Base-by-base conservation (phyloP, 2,888 invertebrate species). In the Trileptium ribeirensis region DNA sequence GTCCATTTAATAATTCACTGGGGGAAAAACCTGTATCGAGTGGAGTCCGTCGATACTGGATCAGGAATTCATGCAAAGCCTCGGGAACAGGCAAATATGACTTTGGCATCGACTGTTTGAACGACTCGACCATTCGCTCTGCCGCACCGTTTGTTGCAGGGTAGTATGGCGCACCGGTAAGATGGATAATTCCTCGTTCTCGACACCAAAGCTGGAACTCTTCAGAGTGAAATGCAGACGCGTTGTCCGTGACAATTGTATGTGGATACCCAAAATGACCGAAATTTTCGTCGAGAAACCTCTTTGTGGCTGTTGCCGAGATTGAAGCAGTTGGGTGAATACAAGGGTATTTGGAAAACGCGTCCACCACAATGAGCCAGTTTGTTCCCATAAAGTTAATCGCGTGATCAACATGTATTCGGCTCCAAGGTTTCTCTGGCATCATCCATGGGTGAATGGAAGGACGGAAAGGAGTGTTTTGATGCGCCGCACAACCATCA, bases 121-220 rank as follows among this genome's bases (percentile, higher is more conserved):
- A 84, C 1, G 81, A 82, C 67, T 84, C 82, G 70, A 85, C 77
- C 36, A 75, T n/a, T 38, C 77, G 34, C 38, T 75, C 77, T 3
- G 77, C 77, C 15, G 77, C 31, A 34, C 84, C n/a, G 82, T 78
- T 78, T 24, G 82, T 31, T 84, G 77, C 78, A 70, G 85, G 85
- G 79, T 85, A 83, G 34, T 85, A 84, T 24, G 85, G 85, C 51
- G 84, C 82, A 79, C 77, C 84, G 85, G 24, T 39, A n/a, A 51
- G 19, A n/a, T 75, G 77, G 8, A n/a, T n/a, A 38, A 75, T 75
- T 34, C 77, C 77, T 38, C 77, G 38, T 37, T 75, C 39, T 38
- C 36, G 24, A 39, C 34, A 75, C 77, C 37, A 37, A 24, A 51
- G 51, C 51, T 51, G 51, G 51, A 51, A 51, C 51, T 51, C 51